These are phyloP conservation scores for Monodelphis domestica DNA, from an alignment of 2,797 vertebrate species.

Conservation along the genomic window DNA sequence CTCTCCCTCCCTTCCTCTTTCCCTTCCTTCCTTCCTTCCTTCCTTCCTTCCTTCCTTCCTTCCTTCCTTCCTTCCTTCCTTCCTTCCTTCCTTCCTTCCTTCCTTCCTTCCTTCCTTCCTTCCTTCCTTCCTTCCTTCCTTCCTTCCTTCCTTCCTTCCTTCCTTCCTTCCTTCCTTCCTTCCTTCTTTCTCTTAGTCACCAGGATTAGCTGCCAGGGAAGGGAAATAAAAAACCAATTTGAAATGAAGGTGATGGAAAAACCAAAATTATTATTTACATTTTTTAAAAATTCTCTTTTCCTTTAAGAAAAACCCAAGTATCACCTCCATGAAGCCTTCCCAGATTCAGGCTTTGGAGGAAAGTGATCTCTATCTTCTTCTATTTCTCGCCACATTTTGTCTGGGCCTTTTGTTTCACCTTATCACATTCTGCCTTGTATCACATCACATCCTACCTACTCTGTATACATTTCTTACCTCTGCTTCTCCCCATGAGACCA, in stretches of 20 bases:
- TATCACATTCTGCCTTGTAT: background rate
- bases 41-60: background rate
- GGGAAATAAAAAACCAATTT: background rate
- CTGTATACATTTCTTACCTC: background rate
- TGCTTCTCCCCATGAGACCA: background rate
- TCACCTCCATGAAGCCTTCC: background rate
- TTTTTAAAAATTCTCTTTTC: background rate
- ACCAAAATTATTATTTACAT: background rate
- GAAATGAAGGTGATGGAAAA: background rate
- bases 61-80: background rate
- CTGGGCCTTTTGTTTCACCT: background rate
- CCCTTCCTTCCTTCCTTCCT: background rate
- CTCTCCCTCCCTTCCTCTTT: background rate
- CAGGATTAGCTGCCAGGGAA: background rate
- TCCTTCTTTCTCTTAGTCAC: background rate
- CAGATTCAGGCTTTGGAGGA: background rate
- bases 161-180: no score
- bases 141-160: no score
- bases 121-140: no score
- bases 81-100: background rate
- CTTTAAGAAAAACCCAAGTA: background rate
- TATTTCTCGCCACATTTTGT: background rate
- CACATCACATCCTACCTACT: background rate
- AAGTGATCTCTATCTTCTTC: background rate
- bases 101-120: no score